Evolutionary conservation across 1,140 invertebrate genomes (phyloP).

Genomic region (Neodiprion pinetum): DNA sequence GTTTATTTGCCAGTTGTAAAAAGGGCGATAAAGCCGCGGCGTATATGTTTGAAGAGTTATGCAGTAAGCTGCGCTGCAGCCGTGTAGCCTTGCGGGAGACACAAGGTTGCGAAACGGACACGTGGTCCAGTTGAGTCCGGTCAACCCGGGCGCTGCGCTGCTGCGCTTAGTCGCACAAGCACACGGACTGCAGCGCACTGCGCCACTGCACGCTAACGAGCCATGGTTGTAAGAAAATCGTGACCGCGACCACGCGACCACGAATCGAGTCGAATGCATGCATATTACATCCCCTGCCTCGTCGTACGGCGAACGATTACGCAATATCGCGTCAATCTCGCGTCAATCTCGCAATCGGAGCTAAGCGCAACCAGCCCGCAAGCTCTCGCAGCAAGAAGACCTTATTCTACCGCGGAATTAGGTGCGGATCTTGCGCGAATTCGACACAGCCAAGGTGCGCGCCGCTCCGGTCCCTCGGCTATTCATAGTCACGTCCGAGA

Average conservation of each 20-base stretch:
- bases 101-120: background rate
- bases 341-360: background rate
- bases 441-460: background rate
- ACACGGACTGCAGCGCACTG: background rate
- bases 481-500: background rate
- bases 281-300: background rate
- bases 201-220: too few relatives aligned
- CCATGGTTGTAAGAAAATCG: too few relatives aligned
- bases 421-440: too few relatives aligned
- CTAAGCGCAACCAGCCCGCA: too few relatives aligned
- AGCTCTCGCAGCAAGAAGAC: too few relatives aligned
- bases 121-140: constrained; percentile 1
- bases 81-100: background rate
- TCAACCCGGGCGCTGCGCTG: background rate
- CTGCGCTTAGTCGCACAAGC: background rate
- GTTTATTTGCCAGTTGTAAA: too few relatives aligned
- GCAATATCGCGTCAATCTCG: background rate
- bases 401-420: too few relatives aligned
- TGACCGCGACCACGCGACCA: background rate
- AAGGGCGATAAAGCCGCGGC: too few relatives aligned
- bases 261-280: background rate
- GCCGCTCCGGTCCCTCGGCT: background rate
- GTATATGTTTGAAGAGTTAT: too few relatives aligned
- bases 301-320: background rate
- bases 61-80: too few relatives aligned